Base-by-base conservation (phyloP, 2,113 vertebrate species). In the Oncorhynchus tshawytscha region DNA sequence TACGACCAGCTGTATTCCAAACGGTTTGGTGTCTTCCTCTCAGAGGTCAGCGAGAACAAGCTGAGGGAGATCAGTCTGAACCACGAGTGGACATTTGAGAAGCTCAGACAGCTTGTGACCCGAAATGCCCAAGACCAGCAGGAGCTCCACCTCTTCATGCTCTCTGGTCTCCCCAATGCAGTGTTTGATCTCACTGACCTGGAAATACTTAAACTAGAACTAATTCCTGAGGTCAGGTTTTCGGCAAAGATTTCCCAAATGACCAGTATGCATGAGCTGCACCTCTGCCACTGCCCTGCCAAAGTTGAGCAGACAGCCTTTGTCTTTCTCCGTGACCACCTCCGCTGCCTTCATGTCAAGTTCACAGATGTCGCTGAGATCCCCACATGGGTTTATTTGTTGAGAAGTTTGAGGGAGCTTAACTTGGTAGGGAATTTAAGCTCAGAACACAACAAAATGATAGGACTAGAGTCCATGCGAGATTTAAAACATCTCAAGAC, bases 371-470 rank as follows among this genome's bases (percentile, higher is more conserved):
- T 99, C 7, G 96, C 95, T 1, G 96, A 99, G 90, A 99, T 99
- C 76, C 97, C 98, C 2, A 85, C 94, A 0, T 99, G 97, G 98
- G 95, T 99, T 45, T 99, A 99, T 84, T 84, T 99, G 89, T 93
- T 99, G 78, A 97, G 95, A 90, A 97, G 94, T 83, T 94, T 99
- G 54, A 93, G 94, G 54, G 97, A 99, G 86, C 86, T 99, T 65
- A 95, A 97, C 84, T 87, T 99, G 45, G 90, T 95, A 71, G 97
- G 98, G 78, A 98, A 96, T 77, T 90, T 99, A 91, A 99, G 96
- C 93, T 97, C 96, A 1, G 98, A 99, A 88, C 97, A 98, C 73
- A 99, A 99, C 90, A 99, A 98, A 90, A 97, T 98, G 96, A 98
- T 99, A 24, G 96, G 96, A 65, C 92, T 99, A 0, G 98, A 99